These are phyloP conservation scores for Potorous gilbertii DNA, from an alignment of 2,797 vertebrate species.

Conservation along the genomic window DNA sequence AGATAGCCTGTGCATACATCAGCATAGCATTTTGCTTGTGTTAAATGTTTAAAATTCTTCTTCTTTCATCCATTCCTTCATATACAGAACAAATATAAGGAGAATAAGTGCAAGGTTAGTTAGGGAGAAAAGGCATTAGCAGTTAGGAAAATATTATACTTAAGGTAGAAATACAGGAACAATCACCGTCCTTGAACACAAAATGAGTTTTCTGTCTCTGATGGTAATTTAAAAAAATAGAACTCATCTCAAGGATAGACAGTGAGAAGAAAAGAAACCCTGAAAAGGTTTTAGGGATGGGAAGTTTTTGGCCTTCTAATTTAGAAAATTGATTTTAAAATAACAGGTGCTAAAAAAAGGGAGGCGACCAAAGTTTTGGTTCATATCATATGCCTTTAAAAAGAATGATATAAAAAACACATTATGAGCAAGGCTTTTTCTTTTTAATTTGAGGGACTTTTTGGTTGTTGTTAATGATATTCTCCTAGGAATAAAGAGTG, in stretches of 20 bases:
- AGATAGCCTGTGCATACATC: not conserved
- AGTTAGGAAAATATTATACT: slow-evolving; percentile 7
- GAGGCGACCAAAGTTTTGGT: slow-evolving; percentile 30
- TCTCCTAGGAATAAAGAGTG: not conserved
- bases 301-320: not conserved
- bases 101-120: not conserved
- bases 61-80: not conserved
- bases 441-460: not conserved
- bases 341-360: slow-evolving; percentile 27
- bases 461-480: slow-evolving; percentile 41
- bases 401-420: not conserved
- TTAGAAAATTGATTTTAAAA: slow-evolving; percentile 61
- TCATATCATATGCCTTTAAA: not conserved
- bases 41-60: not conserved
- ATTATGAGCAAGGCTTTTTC: not conserved
- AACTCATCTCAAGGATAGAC: slow-evolving; percentile 18
- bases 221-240: slow-evolving; percentile 45
- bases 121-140: not conserved
- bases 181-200: slow-evolving; percentile 27
- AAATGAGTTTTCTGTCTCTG: slow-evolving; percentile 53
- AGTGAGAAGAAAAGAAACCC: slow-evolving; percentile 44
- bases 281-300: not conserved
- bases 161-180: slow-evolving; percentile 29
- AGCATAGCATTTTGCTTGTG: not conserved
- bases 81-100: not conserved